A percentile compares a stretch with the other conserved stretches of the same genome.
These are phyloP conservation scores for Neodon shergylaensis DNA, from an alignment of 2,113 vertebrate species.

Conservation along the genomic window DNA sequence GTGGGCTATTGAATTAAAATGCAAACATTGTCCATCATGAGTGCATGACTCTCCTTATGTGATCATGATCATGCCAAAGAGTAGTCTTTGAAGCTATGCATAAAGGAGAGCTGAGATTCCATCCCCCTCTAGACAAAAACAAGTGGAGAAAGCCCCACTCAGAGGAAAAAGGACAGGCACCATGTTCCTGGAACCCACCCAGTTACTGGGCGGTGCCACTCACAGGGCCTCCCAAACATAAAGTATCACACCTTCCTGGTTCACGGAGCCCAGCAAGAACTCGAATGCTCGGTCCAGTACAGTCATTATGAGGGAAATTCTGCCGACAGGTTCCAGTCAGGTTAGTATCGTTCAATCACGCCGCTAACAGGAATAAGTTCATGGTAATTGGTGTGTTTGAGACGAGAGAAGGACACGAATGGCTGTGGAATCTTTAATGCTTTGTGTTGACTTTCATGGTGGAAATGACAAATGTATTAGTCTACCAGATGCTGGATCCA, in stretches of 20 bases:
- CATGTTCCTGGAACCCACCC: slow-evolving; percentile 8
- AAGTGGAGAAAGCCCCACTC: neutral
- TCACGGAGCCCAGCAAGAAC: slow-evolving; percentile 67
- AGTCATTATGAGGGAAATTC: slow-evolving; percentile 71
- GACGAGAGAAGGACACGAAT: slow-evolving; percentile 70
- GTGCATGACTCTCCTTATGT: neutral
- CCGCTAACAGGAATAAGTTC: slow-evolving; percentile 79
- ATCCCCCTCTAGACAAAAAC: slow-evolving; percentile 30
- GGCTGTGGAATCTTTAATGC: slow-evolving; percentile 77
- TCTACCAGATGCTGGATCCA: slow-evolving; percentile 84
- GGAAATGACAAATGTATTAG: slow-evolving; percentile 79
- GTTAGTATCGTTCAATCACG: slow-evolving; percentile 77
- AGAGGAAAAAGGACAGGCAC: slow-evolving; percentile 26
- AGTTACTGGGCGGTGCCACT: slow-evolving; percentile 38
- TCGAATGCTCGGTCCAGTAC: slow-evolving; percentile 69
- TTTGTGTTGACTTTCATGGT: slow-evolving; percentile 81
- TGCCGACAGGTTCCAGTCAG: slow-evolving; percentile 64
- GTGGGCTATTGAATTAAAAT: slow-evolving; percentile 24
- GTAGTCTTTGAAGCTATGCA: neutral
- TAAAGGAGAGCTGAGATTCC: neutral
- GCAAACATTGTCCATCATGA: neutral
- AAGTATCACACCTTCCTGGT: slow-evolving; percentile 63
- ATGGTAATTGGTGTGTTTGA: slow-evolving; percentile 78
- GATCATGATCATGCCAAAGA: neutral
- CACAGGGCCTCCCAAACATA: slow-evolving; percentile 15